Base-by-base conservation (phyloP, 2,113 vertebrate genomes). In the Bucco capensis region DNA sequence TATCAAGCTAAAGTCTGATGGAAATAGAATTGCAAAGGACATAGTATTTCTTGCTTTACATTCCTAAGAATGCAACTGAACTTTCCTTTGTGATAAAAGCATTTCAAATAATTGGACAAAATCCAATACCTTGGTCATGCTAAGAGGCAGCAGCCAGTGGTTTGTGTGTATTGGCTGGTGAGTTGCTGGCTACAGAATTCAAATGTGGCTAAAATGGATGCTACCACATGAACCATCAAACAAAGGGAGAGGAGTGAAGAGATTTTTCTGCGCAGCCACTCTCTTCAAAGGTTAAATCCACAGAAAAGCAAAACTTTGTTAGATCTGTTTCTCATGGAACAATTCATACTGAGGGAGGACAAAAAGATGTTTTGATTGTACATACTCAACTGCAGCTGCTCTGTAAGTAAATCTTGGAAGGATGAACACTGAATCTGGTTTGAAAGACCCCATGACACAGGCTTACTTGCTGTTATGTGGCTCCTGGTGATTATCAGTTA, bases 81-180 rank as follows among this genome's bases (percentile, higher is more conserved):
- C 54, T 54, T 33, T 74, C 71, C 38, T 44, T 35, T 93, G 51
- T 33, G 27, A n/a, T 47, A 77, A 80, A 88, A 25, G 61, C 61
- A 51, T 90, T 60, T 95, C 35, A 93, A 94, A 53, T 74, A 27
- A 42, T 11, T 93, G 92, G 88, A 87, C 15, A 83, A 88, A 90
- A 61, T 89, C 82, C 88, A 94, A 61, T 25, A 15, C 46, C 85
- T 95, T 92, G 92, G 78, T 95, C 86, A 92, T 83, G 69, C 60
- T 62, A 62, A 38, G 64, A 83, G 51, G 75, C 65, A 93, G 72
- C 42, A 54, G 60, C 72, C 75, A 89, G 53, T 19, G 69, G 13
- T 14, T 47, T 66, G 12, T 19, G 15, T 18, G 17, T 31, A 72
- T 23, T 75, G 46, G 44, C 80, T 35, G 69, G 56, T 62, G 64